phyloP scores from a whole-genome alignment of 2,888 invertebrate species.

The Girardia tigrina region DNA sequence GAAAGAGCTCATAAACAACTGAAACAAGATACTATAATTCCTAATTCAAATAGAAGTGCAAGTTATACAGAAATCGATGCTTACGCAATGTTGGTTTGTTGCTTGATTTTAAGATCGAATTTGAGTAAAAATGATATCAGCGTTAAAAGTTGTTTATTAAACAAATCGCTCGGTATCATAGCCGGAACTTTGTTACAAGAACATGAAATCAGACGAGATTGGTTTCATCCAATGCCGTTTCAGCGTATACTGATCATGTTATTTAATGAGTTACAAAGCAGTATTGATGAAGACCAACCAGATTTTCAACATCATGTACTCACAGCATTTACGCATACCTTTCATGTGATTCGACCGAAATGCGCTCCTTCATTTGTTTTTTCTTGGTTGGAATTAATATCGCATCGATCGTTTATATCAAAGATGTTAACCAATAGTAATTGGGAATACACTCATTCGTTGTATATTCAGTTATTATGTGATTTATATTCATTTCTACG shows the following conservation, averaged over 20 bases:
- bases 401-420: conserved; percentile 85
- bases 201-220: conserved; percentile 72
- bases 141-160: conserved; percentile 59
- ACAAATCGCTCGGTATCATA: conserved; percentile 83
- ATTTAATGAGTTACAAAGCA: conserved; percentile 79
- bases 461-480: conserved; percentile 85
- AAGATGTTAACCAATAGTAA: conserved; percentile 62
- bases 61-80: conserved; percentile 84
- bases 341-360: conserved; percentile 77
- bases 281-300: not conserved
- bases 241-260: conserved; percentile 88
- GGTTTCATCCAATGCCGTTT: conserved; percentile 92
- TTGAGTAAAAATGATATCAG: not conserved
- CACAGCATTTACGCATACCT: conserved; percentile 57
- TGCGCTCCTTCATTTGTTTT: conserved; percentile 90
- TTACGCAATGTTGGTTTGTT: conserved; percentile 76
- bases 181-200: conserved; percentile 87
- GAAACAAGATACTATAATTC: not conserved
- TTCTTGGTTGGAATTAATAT: conserved; percentile 92
- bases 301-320: conserved; percentile 41
- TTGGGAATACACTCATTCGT: conserved; percentile 50
- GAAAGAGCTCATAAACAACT: conserved; percentile 32
- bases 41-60: conserved; percentile 27
- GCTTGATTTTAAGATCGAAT: conserved; percentile 65
- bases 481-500: conserved; percentile 90